Evolutionary conservation across 35 echinoderm and acorn worm species (phyloP), one percentile per base, ranked within the genome.

Genomic region (Patiria miniata): DNA sequence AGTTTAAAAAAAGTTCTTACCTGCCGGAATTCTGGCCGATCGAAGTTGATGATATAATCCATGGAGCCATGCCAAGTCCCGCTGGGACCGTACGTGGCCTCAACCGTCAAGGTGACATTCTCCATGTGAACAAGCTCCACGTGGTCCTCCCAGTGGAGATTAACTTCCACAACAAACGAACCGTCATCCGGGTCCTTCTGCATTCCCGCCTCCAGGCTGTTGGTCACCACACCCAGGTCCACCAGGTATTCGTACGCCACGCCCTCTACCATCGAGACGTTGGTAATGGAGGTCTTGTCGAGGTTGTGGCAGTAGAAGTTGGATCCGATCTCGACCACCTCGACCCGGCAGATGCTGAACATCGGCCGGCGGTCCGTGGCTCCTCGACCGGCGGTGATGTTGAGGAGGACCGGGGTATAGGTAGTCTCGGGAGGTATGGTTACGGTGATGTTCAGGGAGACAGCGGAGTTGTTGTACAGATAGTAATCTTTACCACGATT

Each of bases 331-430:
- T 83, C 51, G 30, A 77, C 16, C 21, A 96, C 28, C 34, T 84
- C 82, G n/a, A 93, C 86, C 5, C 94, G 51, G 37, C 94, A 96
- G 78, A 96, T 86, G 51, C 87, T 93, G 6, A 96, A 58, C 16
- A 96, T 59, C 4, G 94, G 90, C 61, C 37, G 32, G 29, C 37
- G 34, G 12, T 89, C 73, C 0, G 52, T 38, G 42, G 83, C 36
- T 10, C 81, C 77, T 39, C 69, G 79, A 16, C 84, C 86, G 16
- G 87, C 82, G 7, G 51, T 92, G 29, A 96, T 92, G 87, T 89
- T 92, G 47, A 96, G n/a, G 19, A 5, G 86, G 29, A 96, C 78
- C n/a, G 91, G 90, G 8, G 61, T 52, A 33, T 82, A 92, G 18
- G 94, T 96, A 2, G 94, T 92, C 78, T 57, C 87, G 7, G 94